These are phyloP conservation scores for Microctonus hyperodae DNA, from an alignment of 2,888 invertebrate species.

Conservation along the genomic window DNA sequence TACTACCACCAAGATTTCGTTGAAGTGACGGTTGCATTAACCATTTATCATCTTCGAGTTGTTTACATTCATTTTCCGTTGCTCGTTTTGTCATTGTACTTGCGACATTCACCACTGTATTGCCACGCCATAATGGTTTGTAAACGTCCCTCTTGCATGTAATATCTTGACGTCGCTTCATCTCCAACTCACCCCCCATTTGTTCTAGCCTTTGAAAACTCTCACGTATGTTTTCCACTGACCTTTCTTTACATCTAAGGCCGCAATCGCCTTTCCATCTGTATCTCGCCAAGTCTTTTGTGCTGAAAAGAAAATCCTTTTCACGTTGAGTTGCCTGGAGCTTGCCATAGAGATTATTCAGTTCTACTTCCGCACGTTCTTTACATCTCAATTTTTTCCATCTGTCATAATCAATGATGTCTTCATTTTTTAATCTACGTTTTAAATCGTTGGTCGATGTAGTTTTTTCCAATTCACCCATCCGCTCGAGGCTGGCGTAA, in stretches of 20 bases:
- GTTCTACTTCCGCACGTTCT: constrained; percentile 83
- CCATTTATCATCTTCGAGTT: constrained; percentile 55
- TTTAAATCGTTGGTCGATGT: constrained; percentile 75
- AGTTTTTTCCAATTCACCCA: constrained; percentile 81
- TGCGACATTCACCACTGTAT: constrained; percentile 82
- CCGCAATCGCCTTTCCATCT: constrained; percentile 81
- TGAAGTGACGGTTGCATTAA: constrained; percentile 64
- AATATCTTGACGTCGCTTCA: constrained; percentile 62
- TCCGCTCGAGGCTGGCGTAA: constrained; percentile 84
- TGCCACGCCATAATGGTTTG: constrained; percentile 85
- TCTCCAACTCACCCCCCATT: constrained; percentile 64
- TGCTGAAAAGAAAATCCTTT: constrained; percentile 83
- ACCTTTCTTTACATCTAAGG: constrained; percentile 82
- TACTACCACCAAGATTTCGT: constrained; percentile 72
- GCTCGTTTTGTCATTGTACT: constrained; percentile 69
- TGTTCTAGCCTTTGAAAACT: constrained; percentile 74
- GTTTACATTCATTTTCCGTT: constrained; percentile 65
- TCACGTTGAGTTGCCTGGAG: constrained; percentile 81
- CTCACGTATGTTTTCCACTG: constrained; percentile 84
- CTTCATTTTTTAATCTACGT: constrained; percentile 77
- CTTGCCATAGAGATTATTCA: constrained; percentile 78
- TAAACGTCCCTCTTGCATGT: constrained; percentile 72
- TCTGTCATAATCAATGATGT: constrained; percentile 85
- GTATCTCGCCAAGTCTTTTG: constrained; percentile 75
- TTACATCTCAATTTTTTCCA: constrained; percentile 83